A percentile compares a stretch with the other conserved stretches of the same genome.
Conservation (phyloP, 2,797 vertebrate genomes). For the Cygnus olor region DNA sequence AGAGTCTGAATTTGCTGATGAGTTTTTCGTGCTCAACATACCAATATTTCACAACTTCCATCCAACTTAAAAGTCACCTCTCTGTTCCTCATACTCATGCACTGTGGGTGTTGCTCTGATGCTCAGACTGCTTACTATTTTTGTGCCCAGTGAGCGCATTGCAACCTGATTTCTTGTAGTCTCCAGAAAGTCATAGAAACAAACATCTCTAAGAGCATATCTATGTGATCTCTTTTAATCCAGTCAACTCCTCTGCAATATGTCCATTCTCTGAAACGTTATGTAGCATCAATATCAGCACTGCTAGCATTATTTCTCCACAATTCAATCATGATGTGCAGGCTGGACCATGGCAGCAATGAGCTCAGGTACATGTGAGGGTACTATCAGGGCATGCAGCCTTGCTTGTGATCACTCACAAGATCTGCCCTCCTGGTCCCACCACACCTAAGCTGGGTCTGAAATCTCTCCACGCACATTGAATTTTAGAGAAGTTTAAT, state of each 20-base stretch:
- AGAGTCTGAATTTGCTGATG: neutral
- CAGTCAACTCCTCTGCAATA: neutral
- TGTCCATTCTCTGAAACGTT: neutral
- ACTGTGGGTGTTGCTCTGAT: neutral
- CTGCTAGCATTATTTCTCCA: neutral
- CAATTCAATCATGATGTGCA: neutral
- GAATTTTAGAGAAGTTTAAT: neutral
- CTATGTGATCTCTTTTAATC: neutral
- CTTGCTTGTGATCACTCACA: neutral
- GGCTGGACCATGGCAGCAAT: neutral
- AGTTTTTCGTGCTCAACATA: neutral
- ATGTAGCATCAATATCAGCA: neutral
- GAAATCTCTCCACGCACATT: neutral
- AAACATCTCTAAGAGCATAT: neutral
- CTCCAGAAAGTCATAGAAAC: neutral
- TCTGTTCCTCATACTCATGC: neutral
- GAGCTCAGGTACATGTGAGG: neutral
- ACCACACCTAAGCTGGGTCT: neutral
- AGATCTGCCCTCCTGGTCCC: neutral
- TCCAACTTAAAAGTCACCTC: neutral
- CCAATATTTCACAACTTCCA: neutral
- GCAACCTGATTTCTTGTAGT: neutral
- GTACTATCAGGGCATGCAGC: neutral
- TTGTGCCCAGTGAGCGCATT: neutral
- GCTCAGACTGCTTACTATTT: neutral